Base-by-base conservation (phyloP, 2,888 invertebrate genomes). In the Liposcelis brunnea region DNA sequence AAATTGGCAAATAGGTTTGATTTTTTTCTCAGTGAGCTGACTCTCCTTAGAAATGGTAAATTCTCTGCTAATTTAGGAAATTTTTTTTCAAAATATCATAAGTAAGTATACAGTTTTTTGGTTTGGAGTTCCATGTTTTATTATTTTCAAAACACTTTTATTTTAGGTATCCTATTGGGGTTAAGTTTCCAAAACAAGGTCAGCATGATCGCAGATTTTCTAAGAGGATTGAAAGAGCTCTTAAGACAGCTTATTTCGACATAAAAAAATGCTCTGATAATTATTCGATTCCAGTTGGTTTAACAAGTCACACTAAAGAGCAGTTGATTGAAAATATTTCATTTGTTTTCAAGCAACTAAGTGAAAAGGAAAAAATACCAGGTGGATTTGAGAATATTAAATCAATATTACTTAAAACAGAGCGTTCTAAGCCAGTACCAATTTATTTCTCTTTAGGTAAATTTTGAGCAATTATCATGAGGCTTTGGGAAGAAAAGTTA, bases 161-260 rank as follows among this genome's bases (percentile, higher is more conserved):
- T n/a, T n/a, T n/a, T n/a, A 40, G 40, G 19, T 40, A 15, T 16
- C 40, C 40, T 16, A 6, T 40, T 19, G 19, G 12, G 4, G 15
- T 40, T 19, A 40, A 40, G 11, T 40, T 40, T 19, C 40, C 40
- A n/a, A 19, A 40, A 40, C 18, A 5, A 16, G 19, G n/a, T 10
- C 16, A 40, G 40, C 19, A 12, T 14, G 40, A 40, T 21, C 5
- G 7, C 16, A 40, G 16, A 6, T 40, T 40, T 11, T 5, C 4
- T 5, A n/a, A 40, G 5, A 7, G 40, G 16, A 19, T 40, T 16
- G 16, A 16, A 7, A 19, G 6, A 10, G 18, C 19, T 40, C 19
- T 40, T 7, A 16, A n/a, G 10, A 40, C 40, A 4, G 12, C 40
- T 10, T 40, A 21, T 16, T 40, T 18, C 19, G 4, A 6, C 12